Conservation (phyloP, 2,888 invertebrate genomes). For the Aricia artaxerxes region DNA sequence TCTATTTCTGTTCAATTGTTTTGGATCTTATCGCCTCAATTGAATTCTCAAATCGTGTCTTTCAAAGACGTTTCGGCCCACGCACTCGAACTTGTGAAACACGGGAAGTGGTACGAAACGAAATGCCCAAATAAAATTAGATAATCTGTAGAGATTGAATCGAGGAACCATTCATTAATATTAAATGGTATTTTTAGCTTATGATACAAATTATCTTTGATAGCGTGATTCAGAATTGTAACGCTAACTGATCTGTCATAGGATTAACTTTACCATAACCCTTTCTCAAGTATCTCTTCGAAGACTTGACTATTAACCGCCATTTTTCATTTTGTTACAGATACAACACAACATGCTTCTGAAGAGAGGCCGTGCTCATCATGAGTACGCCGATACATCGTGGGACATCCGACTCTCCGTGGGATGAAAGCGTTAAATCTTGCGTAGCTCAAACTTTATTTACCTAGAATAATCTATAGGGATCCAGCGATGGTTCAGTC, state of each 20-base stretch:
- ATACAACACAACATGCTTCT: neutral
- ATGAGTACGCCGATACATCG: neutral
- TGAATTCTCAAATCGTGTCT: neutral
- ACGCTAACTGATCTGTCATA: neutral
- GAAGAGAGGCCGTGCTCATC: neutral
- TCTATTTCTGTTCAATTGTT: constrained; percentile 13
- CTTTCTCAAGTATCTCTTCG: too few species aligned
- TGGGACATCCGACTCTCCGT: constrained; percentile 27
- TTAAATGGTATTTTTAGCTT: neutral
- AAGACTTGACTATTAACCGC: too few species aligned
- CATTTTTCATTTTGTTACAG: neutral
- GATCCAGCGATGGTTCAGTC: constrained; percentile 46
- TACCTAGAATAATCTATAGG: constrained; percentile 32
- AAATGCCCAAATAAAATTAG: neutral
- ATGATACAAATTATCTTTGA: neutral
- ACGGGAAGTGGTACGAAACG: neutral
- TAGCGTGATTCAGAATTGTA: neutral
- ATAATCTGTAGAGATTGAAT: neutral
- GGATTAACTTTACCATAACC: neutral
- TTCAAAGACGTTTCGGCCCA: neutral
- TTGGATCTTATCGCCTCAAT: neutral
- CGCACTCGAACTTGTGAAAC: neutral
- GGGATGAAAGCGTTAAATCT: constrained; percentile 41
- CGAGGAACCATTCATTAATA: neutral
- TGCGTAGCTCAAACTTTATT: constrained; percentile 43